phyloP scores from a whole-genome alignment of 1,140 invertebrate species.

The Ganaspis sp. region DNA sequence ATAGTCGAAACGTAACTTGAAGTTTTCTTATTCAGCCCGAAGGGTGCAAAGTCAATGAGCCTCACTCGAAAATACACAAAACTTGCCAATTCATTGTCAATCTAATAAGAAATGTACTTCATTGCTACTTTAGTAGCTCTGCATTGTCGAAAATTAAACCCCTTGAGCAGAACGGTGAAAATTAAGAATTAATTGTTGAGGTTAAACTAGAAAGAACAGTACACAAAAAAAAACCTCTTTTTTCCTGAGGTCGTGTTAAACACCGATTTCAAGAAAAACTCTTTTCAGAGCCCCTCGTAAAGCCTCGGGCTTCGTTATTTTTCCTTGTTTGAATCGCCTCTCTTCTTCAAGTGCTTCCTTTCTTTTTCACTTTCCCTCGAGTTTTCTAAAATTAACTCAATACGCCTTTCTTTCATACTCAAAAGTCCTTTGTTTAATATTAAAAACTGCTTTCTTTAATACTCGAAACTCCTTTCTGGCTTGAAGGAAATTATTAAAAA shows the following conservation, averaged over 20 bases:
- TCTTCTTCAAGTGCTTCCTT: neutral
- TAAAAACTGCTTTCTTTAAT: no score
- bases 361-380: constrained; percentile 32
- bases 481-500: no score
- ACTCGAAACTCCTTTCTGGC: neutral
- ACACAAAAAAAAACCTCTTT: neutral
- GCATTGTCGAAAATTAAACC: neutral
- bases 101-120: neutral
- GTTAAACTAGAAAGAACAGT: neutral
- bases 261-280: neutral
- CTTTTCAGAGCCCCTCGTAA: neutral
- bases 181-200: constrained; percentile 1
- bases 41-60: neutral
- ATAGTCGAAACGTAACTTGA: neutral
- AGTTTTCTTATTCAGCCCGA: neutral
- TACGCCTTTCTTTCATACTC: neutral
- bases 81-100: no score
- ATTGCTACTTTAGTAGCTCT: neutral
- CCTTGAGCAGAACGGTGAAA: neutral
- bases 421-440: neutral
- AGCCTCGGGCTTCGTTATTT: neutral
- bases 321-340: neutral
- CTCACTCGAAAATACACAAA: no score
- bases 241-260: neutral
- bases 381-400: neutral